Evolutionary conservation across 2,113 vertebrate genomes (phyloP).

Genomic region (Aldabrachelys gigantea): DNA sequence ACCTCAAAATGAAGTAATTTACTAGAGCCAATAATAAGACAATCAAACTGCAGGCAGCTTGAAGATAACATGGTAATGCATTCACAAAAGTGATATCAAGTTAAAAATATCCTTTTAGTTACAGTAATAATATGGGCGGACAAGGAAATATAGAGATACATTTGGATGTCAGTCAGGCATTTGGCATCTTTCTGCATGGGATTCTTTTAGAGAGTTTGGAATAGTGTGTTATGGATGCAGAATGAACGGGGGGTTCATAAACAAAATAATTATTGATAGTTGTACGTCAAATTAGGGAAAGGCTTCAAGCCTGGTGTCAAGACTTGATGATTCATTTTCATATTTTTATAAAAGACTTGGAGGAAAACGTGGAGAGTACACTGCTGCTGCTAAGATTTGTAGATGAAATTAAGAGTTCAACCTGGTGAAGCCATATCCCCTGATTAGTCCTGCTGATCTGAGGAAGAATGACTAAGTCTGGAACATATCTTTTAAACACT

Average conservation of each 20-base stretch:
- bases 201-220: neutral
- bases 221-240: neutral
- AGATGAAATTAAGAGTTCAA: neutral
- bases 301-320: neutral
- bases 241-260: neutral
- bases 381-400: neutral
- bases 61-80: neutral
- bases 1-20: neutral
- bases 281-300: neutral
- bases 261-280: neutral
- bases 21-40: neutral
- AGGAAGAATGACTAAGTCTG: neutral
- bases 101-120: neutral
- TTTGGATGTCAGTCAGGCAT: neutral
- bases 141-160: neutral
- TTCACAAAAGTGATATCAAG: neutral
- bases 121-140: neutral
- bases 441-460: neutral
- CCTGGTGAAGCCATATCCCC: neutral
- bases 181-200: neutral
- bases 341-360: neutral
- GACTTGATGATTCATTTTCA: neutral
- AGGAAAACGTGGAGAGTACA: neutral
- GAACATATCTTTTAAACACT: neutral
- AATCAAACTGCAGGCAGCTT: neutral